Base-by-base conservation (phyloP, 2,113 vertebrate genomes). In the Anseranas semipalmata region DNA sequence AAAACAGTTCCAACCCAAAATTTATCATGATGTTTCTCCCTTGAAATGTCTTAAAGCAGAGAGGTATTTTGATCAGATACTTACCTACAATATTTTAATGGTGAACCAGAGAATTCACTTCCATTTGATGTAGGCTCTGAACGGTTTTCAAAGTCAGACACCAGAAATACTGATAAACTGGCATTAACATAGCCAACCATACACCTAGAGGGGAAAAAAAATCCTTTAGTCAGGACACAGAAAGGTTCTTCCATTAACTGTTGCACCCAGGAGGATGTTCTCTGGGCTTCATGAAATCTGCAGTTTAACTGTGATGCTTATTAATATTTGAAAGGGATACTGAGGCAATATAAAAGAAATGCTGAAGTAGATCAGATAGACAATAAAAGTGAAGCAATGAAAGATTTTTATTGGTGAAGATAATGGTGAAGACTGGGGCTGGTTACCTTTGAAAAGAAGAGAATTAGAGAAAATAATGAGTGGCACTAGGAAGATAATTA, bases 161-260 rank as follows among this genome's bases (percentile, higher is more conserved):
- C 99, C 53, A 97, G 98, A 92, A 99, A 99, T 48, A 99, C 97
- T 12, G 99, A 99, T 76, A 99, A 97, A 95, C 99, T 99, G 97
- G 99, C 99, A 60, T 99, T 99, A 65, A 99, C 99, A 7, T 99
- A 99, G 78, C 99, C 99, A 96, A 99, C 98, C 99, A 99, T 99
- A 79, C 99, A 99, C 91, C 99, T 99, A 83, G 41, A 86, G 81
- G 91, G 79, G 66, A 94, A 96, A 87, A 87, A 39, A 92, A 89
- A 73, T 59, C 39, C 65, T 93, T 35, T 39, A 43, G 53, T 97
- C 30, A 97, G 73, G 58, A 75, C 35, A 59, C 66, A 55, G 66
- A 39, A 89, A 95, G 37, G 16, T 45, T 92, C 45, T 87, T 33
- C 58, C 43, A 79, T 72, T 85, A 85, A 82, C 10, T 70, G 22